Conservation (phyloP, 1,140 invertebrate species). For the Ips typographus region DNA sequence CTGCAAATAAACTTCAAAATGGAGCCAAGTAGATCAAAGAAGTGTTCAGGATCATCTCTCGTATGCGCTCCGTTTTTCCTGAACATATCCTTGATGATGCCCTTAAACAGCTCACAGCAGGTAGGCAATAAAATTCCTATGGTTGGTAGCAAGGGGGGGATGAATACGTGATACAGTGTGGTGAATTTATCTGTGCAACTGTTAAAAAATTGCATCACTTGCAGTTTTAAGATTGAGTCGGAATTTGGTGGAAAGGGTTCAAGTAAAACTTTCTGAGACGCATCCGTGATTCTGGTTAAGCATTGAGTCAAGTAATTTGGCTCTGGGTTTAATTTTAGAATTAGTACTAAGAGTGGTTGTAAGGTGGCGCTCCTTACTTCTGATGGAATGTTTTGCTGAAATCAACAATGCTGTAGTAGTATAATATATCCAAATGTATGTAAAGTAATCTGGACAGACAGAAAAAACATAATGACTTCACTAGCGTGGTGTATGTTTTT, state of each 20-base stretch:
- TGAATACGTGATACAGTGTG: constrained; percentile 10
- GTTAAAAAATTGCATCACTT: constrained; percentile 27
- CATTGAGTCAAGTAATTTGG: constrained; percentile 19
- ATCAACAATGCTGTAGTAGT: neutral
- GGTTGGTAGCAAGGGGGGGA: constrained; percentile 18
- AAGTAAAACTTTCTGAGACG: constrained; percentile 18
- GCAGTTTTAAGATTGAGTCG: constrained; percentile 27
- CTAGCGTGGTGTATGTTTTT: too few relatives aligned
- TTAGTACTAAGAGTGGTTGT: constrained; percentile 24
- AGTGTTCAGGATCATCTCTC: constrained; percentile 13
- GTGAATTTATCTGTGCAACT: constrained; percentile 17
- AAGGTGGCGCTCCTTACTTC: constrained; percentile 5
- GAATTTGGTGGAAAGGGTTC: constrained; percentile 19
- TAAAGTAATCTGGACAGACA: too few relatives aligned
- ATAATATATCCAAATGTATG: too few relatives aligned
- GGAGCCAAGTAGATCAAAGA: constrained; percentile 12
- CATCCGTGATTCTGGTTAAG: constrained; percentile 17
- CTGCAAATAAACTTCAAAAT: constrained; percentile 19
- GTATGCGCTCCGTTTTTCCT: constrained; percentile 15
- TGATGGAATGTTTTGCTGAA: constrained; percentile 12
- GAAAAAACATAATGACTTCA: too few relatives aligned
- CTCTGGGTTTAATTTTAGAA: constrained; percentile 11
- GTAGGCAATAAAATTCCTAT: constrained; percentile 25
- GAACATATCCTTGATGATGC: constrained; percentile 7
- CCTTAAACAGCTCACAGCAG: constrained; percentile 26